Base-by-base conservation (phyloP, 2,113 vertebrate genomes). In the Camelus dromedarius region DNA sequence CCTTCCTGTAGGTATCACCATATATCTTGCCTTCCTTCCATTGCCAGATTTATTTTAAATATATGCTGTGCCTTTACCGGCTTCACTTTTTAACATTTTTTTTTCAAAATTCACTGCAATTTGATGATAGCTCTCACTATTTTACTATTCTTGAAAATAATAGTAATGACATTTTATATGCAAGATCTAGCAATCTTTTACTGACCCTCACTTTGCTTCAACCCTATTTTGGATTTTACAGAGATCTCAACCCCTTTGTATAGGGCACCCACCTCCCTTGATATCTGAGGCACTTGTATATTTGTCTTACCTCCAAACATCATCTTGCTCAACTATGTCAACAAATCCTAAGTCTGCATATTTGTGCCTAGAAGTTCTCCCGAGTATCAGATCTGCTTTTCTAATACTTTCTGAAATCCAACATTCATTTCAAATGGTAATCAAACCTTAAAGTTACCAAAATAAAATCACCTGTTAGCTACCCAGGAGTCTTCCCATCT, bases 231-330 rank as follows among this genome's bases (percentile, higher is more conserved):
- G 75, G 15, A 42, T 20, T 56, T 87, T 79, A 60, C 1, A 38
- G 1, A 18, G 1, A 14, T 18, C 52, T 85, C 4, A 7, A 1
- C 9, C 2, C 1, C 6, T 80, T 42, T 69, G 9, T n/a, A 6
- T 6, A 26, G 22, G 20, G 42, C 0, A 28, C 15, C 2, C 6
- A 72, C 6, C 2, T 32, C 11, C 3, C 35, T 69, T 15, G 1
- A 77, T 70, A 67, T 73, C 50, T 79, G 52, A 89, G 42, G 52
- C 3, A 5, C 8, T 35, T 30, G 1, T 6, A 5, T 42, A 4
- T 93, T 77, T 35, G 30, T 76, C 11, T 56, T 15, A 7, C 22
- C 7, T 35, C 32, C 1, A 87, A 82, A 10, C 32, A 56, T 24
- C 19, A 1, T 11, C 42, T 42, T 38, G 70, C 9, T 67, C 0